Base-by-base conservation (phyloP, 2,888 invertebrate genomes). In the Xylota sylvarum region DNA sequence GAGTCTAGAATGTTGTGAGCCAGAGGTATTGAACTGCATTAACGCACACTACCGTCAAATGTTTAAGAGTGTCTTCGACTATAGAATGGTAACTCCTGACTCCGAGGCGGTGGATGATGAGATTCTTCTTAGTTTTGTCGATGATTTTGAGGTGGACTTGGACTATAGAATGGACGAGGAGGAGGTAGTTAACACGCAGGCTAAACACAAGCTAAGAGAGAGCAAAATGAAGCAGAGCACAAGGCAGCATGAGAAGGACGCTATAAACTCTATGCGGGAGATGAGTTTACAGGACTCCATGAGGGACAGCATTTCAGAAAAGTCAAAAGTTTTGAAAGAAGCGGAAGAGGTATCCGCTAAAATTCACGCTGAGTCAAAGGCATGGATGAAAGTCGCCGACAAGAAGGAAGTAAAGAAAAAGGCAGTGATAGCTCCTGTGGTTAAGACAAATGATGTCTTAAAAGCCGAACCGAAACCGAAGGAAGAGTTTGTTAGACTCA, bases 51-150 rank as follows among this genome's bases (percentile, higher is more conserved):
- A 97, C 90, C 94, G 94, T 79, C 93, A 94, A 80, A 94, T 90
- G 94, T 95, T 90, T 92, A 94, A 46, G 92, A 81, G 89, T 12
- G 93, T 88, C 93, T 96, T 94, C 92, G 91, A 94, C 4, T 95
- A 94, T 30, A 93, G 96, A 60, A 92, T 95, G 2, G 95, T 96
- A n/a, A 96, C 96, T 0, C 96, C 96, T 0, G 95, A 95, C 89
- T 94, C 93, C 19, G 94, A 94, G 56, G 95, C 95, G 0, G 94
- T 95, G 0, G 92, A 91, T 4, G 96, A 96, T 90, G 95, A 95
- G 82, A 89, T 93, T 9, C 89, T 93, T 43, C 90, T 92, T 40
- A 92, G 92, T 56, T 91, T 90, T 82, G 92, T 93, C 0, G 91
- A 92, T 46, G 92, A 92, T 77, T 93, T 93, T 3, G 93, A 93